Base-by-base conservation (phyloP, 2,888 invertebrate species). In the Epinotia nisella region DNA sequence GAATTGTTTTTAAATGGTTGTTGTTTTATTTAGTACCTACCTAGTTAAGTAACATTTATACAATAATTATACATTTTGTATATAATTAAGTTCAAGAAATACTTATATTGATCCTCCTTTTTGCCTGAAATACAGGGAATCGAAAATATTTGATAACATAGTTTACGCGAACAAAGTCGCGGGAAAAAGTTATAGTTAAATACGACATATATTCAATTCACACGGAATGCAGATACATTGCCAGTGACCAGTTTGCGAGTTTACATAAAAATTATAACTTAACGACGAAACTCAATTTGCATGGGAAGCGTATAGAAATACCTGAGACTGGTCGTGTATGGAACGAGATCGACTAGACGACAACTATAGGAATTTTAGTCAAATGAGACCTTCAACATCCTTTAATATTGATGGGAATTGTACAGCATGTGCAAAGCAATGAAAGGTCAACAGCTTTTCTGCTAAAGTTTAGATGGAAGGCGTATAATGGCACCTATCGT, bases 321-420 rank as follows among this genome's bases (percentile, higher is more conserved):
- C 49, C 49, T 49, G n/a, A 49, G n/a, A n/a, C 49, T 49, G 49
- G 49, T 15, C 45, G 15, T 15, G 13, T 15, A 45, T 15, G 0
- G 45, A 49, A 49, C n/a, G 49, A 13, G 11, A 4, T 45, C 49
- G 7, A 49, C 49, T 7, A 1, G n/a, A 49, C 7, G n/a, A n/a
- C 49, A n/a, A 15, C n/a, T n/a, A n/a, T 49, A 49, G 15, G 49
- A 49, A 49, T 49, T 49, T 13, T 49, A 49, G 7, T 13, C 49
- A 49, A 49, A 49, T 49, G 13, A 49, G 49, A 49, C n/a, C 49
- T n/a, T n/a, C 35, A n/a, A n/a, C 49, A n/a, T n/a, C 49, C 49
- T 49, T 5, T 49, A 49, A 49, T n/a, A 13, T n/a, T 49, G 49
- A n/a, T n/a, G 49, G 49, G 4, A n/a, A 49, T 15, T 41, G 4